A percentile compares a stretch with the other conserved stretches of the same genome.
Evolutionary conservation across 2,113 vertebrate species (phyloP).

Genomic region (Leptocoma aspasia): DNA sequence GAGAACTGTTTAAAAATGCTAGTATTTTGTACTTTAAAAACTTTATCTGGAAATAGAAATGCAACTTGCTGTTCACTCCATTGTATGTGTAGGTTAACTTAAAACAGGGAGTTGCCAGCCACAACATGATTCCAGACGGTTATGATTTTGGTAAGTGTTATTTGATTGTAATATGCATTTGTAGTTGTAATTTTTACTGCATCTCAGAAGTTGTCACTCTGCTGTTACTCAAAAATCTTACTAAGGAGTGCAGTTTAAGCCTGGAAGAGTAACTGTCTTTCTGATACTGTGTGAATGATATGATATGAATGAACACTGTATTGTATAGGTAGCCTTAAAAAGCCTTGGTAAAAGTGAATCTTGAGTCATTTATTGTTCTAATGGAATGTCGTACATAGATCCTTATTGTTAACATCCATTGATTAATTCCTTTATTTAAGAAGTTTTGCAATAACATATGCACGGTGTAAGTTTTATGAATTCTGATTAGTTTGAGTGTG

Average conservation of each 20-base stretch:
- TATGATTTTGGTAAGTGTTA: slow-evolving; percentile 90
- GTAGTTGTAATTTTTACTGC: not conserved
- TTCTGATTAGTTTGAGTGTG: not conserved
- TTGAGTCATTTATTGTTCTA: not conserved
- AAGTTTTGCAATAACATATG: not conserved
- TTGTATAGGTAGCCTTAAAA: not conserved
- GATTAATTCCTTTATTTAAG: not conserved
- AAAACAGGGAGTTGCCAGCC: slow-evolving; percentile 79
- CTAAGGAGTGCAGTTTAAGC: not conserved
- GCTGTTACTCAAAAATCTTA: not conserved
- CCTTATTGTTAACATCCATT: not conserved
- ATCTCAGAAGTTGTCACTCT: not conserved
- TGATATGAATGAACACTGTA: not conserved
- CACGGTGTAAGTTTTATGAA: not conserved
- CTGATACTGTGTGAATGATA: no score
- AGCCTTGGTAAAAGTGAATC: not conserved
- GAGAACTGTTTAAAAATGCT: not conserved
- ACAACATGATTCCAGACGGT: slow-evolving; percentile 69
- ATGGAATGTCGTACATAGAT: not conserved
- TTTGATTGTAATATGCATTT: not conserved
- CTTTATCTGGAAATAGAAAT: not conserved
- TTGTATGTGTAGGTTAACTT: slow-evolving; percentile 74
- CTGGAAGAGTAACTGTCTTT: not conserved
- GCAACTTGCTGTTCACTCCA: not conserved
- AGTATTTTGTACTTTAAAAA: not conserved